A percentile compares a stretch with the other conserved stretches of the same genome.
These are phyloP conservation scores for Myopa tessellatipennis DNA, from an alignment of 2,888 invertebrate species.

Conservation along the genomic window DNA sequence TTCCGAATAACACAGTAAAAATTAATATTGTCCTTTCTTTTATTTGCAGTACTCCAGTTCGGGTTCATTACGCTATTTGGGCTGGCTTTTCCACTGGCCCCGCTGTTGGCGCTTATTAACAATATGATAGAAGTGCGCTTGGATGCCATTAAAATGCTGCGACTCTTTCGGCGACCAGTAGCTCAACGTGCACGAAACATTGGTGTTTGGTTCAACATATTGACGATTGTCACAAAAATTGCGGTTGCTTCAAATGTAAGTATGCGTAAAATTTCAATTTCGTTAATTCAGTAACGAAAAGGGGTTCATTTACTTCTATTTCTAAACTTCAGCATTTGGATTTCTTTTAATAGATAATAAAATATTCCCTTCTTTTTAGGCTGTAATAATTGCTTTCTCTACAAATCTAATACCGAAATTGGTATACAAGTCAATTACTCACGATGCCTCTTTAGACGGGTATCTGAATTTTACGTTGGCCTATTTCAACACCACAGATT, in stretches of 20 bases:
- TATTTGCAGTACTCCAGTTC: conserved; percentile 81
- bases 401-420: conserved; percentile 84
- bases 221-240: conserved; percentile 79
- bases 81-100: conserved; percentile 86
- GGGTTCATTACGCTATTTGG: conserved; percentile 89
- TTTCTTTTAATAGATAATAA: not conserved
- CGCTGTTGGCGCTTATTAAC: conserved; percentile 83
- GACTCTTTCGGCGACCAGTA: conserved; percentile 79
- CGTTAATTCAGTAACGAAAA: not conserved
- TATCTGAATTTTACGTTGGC: conserved; percentile 79
- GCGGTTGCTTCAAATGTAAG: conserved; percentile 83
- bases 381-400: conserved; percentile 85
- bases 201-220: conserved; percentile 82
- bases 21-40: not conserved
- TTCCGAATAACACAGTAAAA: too few species aligned
- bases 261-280: conserved; percentile 33
- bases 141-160: conserved; percentile 85
- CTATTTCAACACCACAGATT: conserved; percentile 75
- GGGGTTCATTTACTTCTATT: conserved; percentile 2
- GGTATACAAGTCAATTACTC: conserved; percentile 73
- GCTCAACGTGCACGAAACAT: conserved; percentile 80
- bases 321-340: too few species aligned
- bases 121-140: conserved; percentile 86
- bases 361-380: conserved; percentile 69
- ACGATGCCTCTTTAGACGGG: conserved; percentile 71